Percentiles rank a stretch among this genome's conserved stretches.
phyloP scores from a whole-genome alignment of 2,888 invertebrate species.

The Coelinius sp. region DNA sequence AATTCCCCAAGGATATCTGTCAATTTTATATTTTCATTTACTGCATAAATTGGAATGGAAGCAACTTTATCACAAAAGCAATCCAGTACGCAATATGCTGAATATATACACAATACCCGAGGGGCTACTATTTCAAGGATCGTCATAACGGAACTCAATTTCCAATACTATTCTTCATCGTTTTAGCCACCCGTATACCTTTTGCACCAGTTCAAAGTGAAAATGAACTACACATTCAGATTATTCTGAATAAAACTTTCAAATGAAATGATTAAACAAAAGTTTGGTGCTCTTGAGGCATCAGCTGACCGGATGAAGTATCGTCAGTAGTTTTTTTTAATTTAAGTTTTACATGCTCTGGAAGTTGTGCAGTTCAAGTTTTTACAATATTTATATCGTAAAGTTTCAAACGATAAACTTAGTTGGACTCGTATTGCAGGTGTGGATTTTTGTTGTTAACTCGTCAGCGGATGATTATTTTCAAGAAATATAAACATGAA shows the following conservation, averaged over 20 bases:
- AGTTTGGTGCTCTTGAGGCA: not conserved
- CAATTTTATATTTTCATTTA: conserved; percentile 17
- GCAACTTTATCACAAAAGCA: conserved; percentile 26
- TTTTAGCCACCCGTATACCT: not conserved
- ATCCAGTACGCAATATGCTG: conserved; percentile 18
- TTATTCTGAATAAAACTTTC: not conserved
- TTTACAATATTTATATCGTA: not conserved
- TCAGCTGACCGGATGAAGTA: not conserved
- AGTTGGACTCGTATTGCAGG: not conserved
- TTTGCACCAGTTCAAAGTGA: not conserved
- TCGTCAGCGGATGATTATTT: not conserved
- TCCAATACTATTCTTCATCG: conserved; percentile 4
- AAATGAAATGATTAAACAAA: not conserved
- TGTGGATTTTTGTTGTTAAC: not conserved
- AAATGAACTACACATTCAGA: not conserved
- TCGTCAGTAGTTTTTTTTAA: not conserved
- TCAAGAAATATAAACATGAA: not conserved
- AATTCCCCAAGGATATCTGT: not conserved
- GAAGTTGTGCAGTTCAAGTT: not conserved
- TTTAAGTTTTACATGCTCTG: not conserved
- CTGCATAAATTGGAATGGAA: not conserved
- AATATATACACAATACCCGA: conserved; percentile 17
- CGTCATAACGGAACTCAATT: conserved; percentile 19
- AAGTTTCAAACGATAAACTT: not conserved
- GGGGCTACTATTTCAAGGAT: conserved; percentile 22